Percentiles rank a stretch among this genome's conserved stretches.
These are phyloP conservation scores for Parapristionchus giblindavisi DNA, from an alignment of 2,888 invertebrate species.

Conservation along the genomic window DNA sequence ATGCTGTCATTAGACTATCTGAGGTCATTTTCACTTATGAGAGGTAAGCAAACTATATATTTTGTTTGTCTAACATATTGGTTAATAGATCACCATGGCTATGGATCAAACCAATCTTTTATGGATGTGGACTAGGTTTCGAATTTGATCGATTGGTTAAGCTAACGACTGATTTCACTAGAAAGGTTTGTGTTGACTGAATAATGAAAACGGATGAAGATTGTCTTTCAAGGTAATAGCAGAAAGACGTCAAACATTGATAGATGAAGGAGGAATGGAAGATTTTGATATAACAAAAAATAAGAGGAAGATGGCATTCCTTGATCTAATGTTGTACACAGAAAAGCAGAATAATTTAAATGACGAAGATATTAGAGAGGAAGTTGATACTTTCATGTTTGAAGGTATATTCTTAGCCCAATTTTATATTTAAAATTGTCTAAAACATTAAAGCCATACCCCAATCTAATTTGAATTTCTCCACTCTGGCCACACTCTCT, in stretches of 20 bases:
- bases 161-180: constrained; percentile 42
- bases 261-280: constrained; percentile 26
- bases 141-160: constrained; percentile 43
- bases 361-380: constrained; percentile 72
- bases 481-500: too few relatives aligned
- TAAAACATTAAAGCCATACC: background rate
- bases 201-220: background rate
- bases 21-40: constrained; percentile 26
- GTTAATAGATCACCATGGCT: constrained; percentile 70
- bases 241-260: constrained; percentile 41
- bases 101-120: constrained; percentile 75
- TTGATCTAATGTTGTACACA: constrained; percentile 72
- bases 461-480: background rate
- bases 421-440: too few relatives aligned
- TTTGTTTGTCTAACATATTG: too few relatives aligned
- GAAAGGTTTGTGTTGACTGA: constrained; percentile 35
- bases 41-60: background rate
- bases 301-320: constrained; percentile 40
- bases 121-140: constrained; percentile 73
- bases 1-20: constrained; percentile 20
- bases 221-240: constrained; percentile 28
- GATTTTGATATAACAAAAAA: background rate
- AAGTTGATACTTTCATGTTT: constrained; percentile 74
- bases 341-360: constrained; percentile 69
- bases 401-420: constrained; percentile 67